Base-by-base conservation (phyloP, 2,888 invertebrate species). In the Copidosoma aretas region DNA sequence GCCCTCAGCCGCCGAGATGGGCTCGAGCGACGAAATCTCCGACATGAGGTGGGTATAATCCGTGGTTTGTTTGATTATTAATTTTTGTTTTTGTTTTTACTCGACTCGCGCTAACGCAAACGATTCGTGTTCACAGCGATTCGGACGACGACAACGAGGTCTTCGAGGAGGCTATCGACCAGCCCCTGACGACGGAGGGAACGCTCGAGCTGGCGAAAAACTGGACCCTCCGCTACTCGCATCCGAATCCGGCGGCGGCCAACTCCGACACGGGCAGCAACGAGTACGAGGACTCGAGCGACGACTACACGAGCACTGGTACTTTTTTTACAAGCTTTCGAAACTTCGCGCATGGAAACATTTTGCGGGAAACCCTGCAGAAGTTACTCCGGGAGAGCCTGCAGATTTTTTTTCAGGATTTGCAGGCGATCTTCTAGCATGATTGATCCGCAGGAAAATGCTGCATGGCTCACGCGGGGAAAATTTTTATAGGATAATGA, bases 1-100 rank as follows among this genome's bases (percentile, higher is more conserved):
- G 53, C 93, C 93, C 1, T 90, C 91, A 56, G 89, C 91, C 32
- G 90, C 90, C 41, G 91, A 91, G 82, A 84, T 88, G 78, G 87
- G 86, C 46, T 91, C 92, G 19, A 86, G 85, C 4, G 92, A 92
- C 78, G 88, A 89, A 73, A 87, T 88, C 70, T 88, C 87, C 10
- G 86, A 86, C 76, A 80, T 86, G 79, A 87, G 86, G 87, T 86
- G 71, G 64, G 58, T 64, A 49, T n/a, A n/a, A n/a, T n/a, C n/a
- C n/a, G n/a, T n/a, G n/a, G n/a, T n/a, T n/a, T n/a, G n/a, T n/a
- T n/a, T n/a, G n/a, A n/a, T n/a, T n/a, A n/a, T n/a, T n/a, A n/a
- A n/a, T n/a, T n/a, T 59, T 56, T 59, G 32, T 3, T 5, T 4
- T 46, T 46, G 43, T 14, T 17, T 46, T 46, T 46, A 8, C 3